Percentiles rank a stretch among this genome's conserved stretches.
phyloP scores from a whole-genome alignment of 2,113 vertebrate genomes.

The Ciconia maguari region DNA sequence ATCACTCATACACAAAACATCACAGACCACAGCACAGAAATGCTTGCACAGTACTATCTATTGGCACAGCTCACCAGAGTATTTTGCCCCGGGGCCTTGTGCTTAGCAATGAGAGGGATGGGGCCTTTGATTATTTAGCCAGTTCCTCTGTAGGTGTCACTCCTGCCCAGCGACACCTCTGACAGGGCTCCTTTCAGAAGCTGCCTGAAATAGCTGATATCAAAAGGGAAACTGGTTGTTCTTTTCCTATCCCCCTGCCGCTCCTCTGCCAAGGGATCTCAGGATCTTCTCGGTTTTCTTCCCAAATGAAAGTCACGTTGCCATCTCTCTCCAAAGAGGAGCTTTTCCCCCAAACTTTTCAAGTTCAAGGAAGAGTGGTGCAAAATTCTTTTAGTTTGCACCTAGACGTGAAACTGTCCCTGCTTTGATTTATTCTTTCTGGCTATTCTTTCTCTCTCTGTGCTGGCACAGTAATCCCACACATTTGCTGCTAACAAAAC shows the following conservation, averaged over 20 bases:
- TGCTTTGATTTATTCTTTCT: not conserved
- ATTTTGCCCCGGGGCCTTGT: not conserved
- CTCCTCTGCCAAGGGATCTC: not conserved
- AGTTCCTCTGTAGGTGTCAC: not conserved
- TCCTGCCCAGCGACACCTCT: not conserved
- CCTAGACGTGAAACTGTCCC: not conserved
- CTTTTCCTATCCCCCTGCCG: not conserved
- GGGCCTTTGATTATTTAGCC: not conserved
- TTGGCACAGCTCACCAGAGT: not conserved
- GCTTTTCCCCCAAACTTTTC: not conserved
- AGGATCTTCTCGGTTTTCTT: not conserved
- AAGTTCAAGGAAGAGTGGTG: not conserved
- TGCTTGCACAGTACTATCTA: not conserved
- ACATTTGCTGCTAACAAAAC: not conserved
- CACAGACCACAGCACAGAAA: not conserved
- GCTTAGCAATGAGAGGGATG: not conserved
- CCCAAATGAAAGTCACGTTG: not conserved
- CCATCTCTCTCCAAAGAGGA: not conserved
- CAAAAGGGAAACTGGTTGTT: accelerated
- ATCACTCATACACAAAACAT: not conserved
- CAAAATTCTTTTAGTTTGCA: not conserved
- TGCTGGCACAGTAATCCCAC: not conserved
- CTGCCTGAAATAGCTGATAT: not conserved
- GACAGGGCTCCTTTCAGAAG: not conserved
- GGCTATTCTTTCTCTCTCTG: not conserved